Percentiles rank a stretch among this genome's conserved stretches.
Conservation (phyloP, 2,113 vertebrate genomes). For the Centropus unirufus region DNA sequence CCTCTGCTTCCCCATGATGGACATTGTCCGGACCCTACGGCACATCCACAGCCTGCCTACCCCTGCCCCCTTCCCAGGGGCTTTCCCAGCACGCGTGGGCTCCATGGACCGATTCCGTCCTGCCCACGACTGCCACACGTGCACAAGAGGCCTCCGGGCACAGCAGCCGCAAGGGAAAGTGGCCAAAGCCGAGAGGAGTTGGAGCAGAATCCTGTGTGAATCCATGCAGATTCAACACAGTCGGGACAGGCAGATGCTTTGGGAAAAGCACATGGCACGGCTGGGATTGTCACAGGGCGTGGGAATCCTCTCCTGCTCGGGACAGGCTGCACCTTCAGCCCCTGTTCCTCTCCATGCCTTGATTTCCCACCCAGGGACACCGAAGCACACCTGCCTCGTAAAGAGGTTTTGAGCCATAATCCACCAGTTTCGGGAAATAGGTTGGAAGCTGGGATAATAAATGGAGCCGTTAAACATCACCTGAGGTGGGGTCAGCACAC, state of each 20-base stretch:
- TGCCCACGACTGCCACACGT: fast-evolving
- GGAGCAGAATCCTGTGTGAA: background rate
- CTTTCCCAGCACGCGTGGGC: background rate
- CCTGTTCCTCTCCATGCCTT: background rate
- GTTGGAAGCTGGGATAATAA: background rate
- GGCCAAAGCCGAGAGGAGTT: background rate
- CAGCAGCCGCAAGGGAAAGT: background rate
- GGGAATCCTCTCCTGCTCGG: background rate
- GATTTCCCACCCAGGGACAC: background rate
- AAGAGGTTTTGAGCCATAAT: background rate
- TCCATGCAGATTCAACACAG: background rate
- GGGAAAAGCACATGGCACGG: background rate
- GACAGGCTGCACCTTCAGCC: background rate
- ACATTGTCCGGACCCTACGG: fast-evolving
- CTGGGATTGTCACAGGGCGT: background rate
- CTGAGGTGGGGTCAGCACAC: background rate
- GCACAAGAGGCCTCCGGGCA: background rate
- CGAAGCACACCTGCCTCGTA: background rate
- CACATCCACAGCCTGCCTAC: background rate
- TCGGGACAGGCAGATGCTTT: background rate
- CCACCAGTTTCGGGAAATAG: background rate
- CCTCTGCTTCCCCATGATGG: fast-evolving
- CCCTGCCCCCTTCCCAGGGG: background rate
- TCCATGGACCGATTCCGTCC: background rate
- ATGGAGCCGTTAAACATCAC: background rate